Evolutionary conservation across 1,140 invertebrate species (phyloP), one percentile per base, ranked within the genome.

Genomic region (Drosophila carrolli): DNA sequence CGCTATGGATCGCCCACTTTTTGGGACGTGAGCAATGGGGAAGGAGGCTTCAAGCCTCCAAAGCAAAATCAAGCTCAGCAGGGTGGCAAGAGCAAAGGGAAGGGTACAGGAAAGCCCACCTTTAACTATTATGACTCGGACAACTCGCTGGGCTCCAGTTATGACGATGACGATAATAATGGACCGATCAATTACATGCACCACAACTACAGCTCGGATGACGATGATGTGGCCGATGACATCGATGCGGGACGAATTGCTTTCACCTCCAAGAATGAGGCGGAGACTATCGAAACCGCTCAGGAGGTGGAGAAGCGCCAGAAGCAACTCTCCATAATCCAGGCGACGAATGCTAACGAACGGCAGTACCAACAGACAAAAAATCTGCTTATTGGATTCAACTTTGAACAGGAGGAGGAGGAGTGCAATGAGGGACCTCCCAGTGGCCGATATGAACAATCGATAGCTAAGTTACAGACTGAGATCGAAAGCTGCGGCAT

Each of bases 261-360:
- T 65, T 97, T 97, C 80, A 96, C 95, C 75, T 95, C 95, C 2
- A 96, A 96, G 29, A 96, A 97, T 92, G 94, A 96, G 40, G 97
- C 97, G 1, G 97, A 97, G 92, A 96, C 97, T 0, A 94, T 97
- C 1, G 97, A 97, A 94, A 82, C 88, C 55, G 40, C 93, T 73
- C 72, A 92, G 75, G 73, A 93, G 67, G 78, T 92, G 60, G 79
- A 92, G 44, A 84, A 91, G 71, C 71, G 91, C 5, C 83, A 93
- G 23, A 91, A 92, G 51, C 88, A 92, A 78, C 71, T 93, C 54
- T 89, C 91, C 41, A 91, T 92, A 4, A 92, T 93, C 10, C 92
- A 91, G 65, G 92, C 81, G 0, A 92, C 84, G 1, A 92, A 92
- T 61, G 93, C 93, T 35, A 93, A 93, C 43, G 86, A 92, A 55